Evolutionary conservation across 2,797 vertebrate genomes (phyloP), one percentile per base, ranked within the genome.

Genomic region (Capromys pilorides): DNA sequence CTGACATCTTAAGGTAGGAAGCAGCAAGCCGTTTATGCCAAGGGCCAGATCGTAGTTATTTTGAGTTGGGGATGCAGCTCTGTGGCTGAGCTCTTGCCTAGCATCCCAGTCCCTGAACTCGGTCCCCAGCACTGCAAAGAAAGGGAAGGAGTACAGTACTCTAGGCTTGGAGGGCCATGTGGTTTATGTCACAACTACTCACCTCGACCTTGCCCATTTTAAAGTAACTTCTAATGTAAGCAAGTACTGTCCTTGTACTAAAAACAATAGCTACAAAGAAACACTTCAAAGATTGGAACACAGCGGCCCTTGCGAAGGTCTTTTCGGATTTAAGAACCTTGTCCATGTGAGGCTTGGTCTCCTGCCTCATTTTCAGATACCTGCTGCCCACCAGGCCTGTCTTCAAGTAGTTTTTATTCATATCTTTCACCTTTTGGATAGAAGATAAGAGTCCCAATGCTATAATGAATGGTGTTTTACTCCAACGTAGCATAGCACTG

Each of bases 271-370:
- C 57, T n/a, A 49, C 18, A 90, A 88, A 77, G 59, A 7, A 95
- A 96, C 22, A 57, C 26, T 96, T 75, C 73, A 28, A 59, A 94
- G 86, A 88, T 54, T 51, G 39, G 77, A 39, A 67, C 39, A 78
- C 73, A 89, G 95, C 97, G 94, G 96, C 97, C 96, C 95, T 95
- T 18, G 96, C 96, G 95, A 97, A 97, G 96, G 96, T 96, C 88
- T 28, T 78, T 57, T n/a, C 81, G 83, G 79, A 0, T n/a, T 0
- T 77, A 80, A 67, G 64, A 71, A 82, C 51, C 64, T 92, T 71
- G 45, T 67, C 39, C 26, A 24, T 33, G 9, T 4, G 21, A 64
- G 6, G 54, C 88, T 92, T 54, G 61, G 18, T 45, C 39, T 75
- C 6, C 9, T 13, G 4, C 51, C 51, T 91, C 21, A 78, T 19